A percentile compares a stretch with the other conserved stretches of the same genome.
phyloP scores from a whole-genome alignment of 2,797 vertebrate genomes.

The Lepidocolaptes lacrymiger region DNA sequence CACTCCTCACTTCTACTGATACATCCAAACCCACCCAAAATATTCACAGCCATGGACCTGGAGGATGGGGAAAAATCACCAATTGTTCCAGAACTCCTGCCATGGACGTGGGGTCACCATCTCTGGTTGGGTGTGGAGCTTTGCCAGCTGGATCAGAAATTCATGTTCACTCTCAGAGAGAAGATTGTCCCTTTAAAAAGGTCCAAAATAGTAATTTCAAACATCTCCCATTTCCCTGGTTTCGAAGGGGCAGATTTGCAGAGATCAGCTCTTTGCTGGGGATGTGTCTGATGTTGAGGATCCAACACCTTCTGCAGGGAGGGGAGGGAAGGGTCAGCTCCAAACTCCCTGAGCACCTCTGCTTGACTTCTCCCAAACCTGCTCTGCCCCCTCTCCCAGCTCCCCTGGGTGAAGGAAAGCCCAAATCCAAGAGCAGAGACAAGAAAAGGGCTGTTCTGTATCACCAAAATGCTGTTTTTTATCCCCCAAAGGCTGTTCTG shows the following conservation, averaged over 20 bases:
- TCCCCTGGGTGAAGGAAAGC: not conserved
- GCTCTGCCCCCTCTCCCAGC: no score
- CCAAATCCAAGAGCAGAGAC: not conserved
- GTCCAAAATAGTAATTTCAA: not conserved
- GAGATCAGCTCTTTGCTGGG: not conserved
- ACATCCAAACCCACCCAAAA: accelerated
- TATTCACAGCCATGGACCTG: not conserved
- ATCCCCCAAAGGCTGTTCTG: not conserved
- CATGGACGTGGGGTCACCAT: accelerated
- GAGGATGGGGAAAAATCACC: not conserved
- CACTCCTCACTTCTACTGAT: not conserved
- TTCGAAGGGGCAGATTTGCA: not conserved
- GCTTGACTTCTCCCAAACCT: not conserved
- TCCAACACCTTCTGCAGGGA: accelerated
- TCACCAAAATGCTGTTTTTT: not conserved
- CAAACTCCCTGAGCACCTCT: not conserved
- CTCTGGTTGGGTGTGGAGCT: not conserved
- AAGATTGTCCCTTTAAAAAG: not conserved
- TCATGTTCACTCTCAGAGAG: not conserved
- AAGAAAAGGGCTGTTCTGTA: not conserved
- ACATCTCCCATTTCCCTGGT: accelerated
- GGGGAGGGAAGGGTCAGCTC: not conserved
- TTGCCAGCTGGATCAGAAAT: not conserved
- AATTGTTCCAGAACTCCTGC: not conserved
- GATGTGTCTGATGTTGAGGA: not conserved